Percentiles rank a stretch among this genome's conserved stretches.
phyloP scores from a whole-genome alignment of 64 coral and sea anemone genomes.

The Porites australiensis region DNA sequence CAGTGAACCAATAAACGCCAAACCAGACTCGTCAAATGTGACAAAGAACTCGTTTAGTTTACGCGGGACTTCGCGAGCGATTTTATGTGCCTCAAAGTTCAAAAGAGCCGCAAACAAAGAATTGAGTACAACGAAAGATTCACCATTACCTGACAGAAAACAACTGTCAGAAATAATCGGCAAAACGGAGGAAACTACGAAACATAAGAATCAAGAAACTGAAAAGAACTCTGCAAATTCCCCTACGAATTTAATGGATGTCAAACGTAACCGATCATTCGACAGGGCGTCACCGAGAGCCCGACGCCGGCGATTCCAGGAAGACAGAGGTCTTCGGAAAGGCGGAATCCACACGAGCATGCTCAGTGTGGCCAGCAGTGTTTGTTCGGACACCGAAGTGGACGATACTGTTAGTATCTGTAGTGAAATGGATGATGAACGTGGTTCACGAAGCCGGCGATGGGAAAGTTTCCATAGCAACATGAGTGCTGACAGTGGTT shows the following conservation, averaged over 20 bases:
- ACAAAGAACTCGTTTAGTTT: neutral
- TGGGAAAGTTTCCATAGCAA: constrained; percentile 99
- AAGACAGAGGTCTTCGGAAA: constrained; percentile 35
- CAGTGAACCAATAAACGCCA: neutral
- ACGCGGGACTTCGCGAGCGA: constrained; percentile 15
- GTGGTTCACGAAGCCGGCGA: constrained; percentile 38
- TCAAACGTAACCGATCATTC: neutral
- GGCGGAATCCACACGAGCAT: constrained; percentile 80
- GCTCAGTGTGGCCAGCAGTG: constrained; percentile 78
- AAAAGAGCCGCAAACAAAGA: constrained; percentile 8
- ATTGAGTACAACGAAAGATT: neutral
- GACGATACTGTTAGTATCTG: constrained; percentile 69
- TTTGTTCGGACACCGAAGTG: constrained; percentile 74
- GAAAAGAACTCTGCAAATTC: neutral
- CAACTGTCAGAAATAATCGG: neutral
- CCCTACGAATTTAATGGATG: neutral
- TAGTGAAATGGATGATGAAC: constrained; percentile 44
- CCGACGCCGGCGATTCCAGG: neutral
- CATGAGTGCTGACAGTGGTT: constrained; percentile 95
- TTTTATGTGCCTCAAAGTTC: constrained; percentile 30
- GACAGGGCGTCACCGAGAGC: neutral
- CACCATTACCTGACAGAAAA: constrained; percentile 9
- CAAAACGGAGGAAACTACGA: neutral
- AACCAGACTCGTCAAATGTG: neutral
- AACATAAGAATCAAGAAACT: neutral